A percentile compares a stretch with the other conserved stretches of the same genome.
Evolutionary conservation across 2,113 vertebrate species (phyloP).

Genomic region (Tor tambroides): DNA sequence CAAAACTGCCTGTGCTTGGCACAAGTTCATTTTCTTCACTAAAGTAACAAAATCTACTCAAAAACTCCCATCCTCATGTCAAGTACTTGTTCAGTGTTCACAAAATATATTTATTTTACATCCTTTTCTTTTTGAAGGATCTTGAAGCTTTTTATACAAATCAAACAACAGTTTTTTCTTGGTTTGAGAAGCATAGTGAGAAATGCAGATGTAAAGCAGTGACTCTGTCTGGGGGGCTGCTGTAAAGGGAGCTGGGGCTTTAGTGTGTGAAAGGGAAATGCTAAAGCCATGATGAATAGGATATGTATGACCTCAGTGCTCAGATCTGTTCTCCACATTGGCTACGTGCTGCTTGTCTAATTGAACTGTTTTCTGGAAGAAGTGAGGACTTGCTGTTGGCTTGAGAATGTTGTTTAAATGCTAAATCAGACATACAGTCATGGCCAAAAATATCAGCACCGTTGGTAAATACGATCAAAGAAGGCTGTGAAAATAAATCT

Average conservation of each 20-base stretch:
- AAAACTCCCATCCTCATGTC: not conserved
- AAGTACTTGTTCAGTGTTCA: not conserved
- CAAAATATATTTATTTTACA: not conserved
- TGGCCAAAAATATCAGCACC: too few species aligned
- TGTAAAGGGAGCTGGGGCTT: not conserved
- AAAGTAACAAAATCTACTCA: not conserved
- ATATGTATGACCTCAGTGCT: conserved; percentile 62
- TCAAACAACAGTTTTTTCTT: not conserved
- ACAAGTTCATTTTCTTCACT: conserved; percentile 21
- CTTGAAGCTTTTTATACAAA: not conserved
- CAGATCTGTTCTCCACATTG: conserved; percentile 64
- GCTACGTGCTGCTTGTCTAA: conserved; percentile 57
- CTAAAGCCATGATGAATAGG: conserved; percentile 54
- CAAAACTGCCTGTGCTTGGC: conserved; percentile 31
- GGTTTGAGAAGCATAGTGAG: conserved; percentile 21
- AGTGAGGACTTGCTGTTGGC: not conserved
- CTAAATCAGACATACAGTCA: too few species aligned
- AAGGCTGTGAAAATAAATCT: too few species aligned
- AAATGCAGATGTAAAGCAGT: not conserved
- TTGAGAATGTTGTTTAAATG: not conserved
- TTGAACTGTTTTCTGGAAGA: conserved; percentile 63
- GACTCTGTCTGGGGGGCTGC: conserved; percentile 2
- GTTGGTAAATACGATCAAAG: too few species aligned
- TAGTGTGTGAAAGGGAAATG: conserved; percentile 40
- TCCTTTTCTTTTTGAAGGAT: not conserved